Evolutionary conservation across 2,888 invertebrate genomes (phyloP), one percentile per base, ranked within the genome.

Genomic region (Papilio demoleus): DNA sequence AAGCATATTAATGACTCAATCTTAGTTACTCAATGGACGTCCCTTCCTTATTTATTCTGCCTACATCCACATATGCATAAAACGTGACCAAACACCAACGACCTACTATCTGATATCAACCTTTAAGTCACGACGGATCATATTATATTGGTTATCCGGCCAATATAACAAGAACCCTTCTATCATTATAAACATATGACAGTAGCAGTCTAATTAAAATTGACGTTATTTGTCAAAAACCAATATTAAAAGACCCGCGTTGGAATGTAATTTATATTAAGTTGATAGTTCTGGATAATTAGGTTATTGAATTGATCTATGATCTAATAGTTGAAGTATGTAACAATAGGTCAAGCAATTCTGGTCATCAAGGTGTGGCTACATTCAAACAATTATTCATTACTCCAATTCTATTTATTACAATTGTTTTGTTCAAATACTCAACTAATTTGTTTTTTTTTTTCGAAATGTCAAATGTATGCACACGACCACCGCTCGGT

Each of bases 1-100:
- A 62, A 67, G 79, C 76, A 80, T 82, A 81, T 77, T 79, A 82
- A 79, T 79, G 73, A 75, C 72, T 61, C 64, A 66, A 66, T 31
- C 67, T 58, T 62, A 40, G 65, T 66, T 71, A 50, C 70, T 72
- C 71, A 72, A 73, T 72, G 71, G 42, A 64, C 6, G 27, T 62
- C 67, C 69, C 68, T 65, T 68, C 66, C 64, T 70, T 68, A 67
- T 36, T 53, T 53, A 65, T 71, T 71, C 61, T 19, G 27, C 0
- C 19, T 27, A n/a, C 60, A 65, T 68, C 19, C 31, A 17, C 11
- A 65, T 68, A 65, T 61, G 50, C 65, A 68, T 68, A 65, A 65
- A 59, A n/a, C 64, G 64, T 65, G 68, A 65, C 65, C 64, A 65
- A 65, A 65, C 42, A 65, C 17, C 24, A 58, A 22, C 31, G 68